Base-by-base conservation (phyloP, 1,140 invertebrate genomes). In the Trichonephila clavata region DNA sequence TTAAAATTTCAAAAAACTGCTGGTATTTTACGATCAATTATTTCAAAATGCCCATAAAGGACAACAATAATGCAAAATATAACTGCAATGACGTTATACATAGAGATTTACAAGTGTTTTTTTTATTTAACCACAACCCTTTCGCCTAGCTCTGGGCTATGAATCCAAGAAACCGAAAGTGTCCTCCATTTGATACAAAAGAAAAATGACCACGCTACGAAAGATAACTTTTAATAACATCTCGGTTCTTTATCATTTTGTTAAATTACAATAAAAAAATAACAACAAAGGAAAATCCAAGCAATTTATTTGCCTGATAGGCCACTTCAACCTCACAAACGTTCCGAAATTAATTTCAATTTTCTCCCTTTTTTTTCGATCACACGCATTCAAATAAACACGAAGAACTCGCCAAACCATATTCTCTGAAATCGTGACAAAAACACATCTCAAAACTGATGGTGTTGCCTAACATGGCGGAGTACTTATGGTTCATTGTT, bases 401-500 rank as follows among this genome's bases (percentile, higher is more conserved):
- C n/a, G 61, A 68, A n/a, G 21, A 68, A 77, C 71, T 20, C 24
- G 27, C 71, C 71, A 32, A 57, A 20, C 7, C 21, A 59, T 84
- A 57, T n/a, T 57, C 60, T n/a, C 10, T 27, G 18, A 61, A 32
- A 32, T 86, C 84, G 84, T 86, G 84, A 86, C 32, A 59, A 63
- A 32, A 60, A 13, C 27, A 21, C 27, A 86, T 60, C 60, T 16
- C 57, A 21, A 18, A 86, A 32, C 60, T 39, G 57, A 27, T n/a
- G 27, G 20, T 21, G 39, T 63, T 60, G 57, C 57, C 59, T 86
- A 86, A 86, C 84, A 86, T 63, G 43, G n/a, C 32, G n/a, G 81
- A 63, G 27, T 20, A 86, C 84, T 86, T 86, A 86, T 86, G 84
- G 57, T 63, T 86, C 60, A 86, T 86, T 86, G 84, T 86, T 86